A percentile compares a stretch with the other conserved stretches of the same genome.
Conservation (phyloP, 2,888 invertebrate species). For the Lepetodrilus schrolli region DNA sequence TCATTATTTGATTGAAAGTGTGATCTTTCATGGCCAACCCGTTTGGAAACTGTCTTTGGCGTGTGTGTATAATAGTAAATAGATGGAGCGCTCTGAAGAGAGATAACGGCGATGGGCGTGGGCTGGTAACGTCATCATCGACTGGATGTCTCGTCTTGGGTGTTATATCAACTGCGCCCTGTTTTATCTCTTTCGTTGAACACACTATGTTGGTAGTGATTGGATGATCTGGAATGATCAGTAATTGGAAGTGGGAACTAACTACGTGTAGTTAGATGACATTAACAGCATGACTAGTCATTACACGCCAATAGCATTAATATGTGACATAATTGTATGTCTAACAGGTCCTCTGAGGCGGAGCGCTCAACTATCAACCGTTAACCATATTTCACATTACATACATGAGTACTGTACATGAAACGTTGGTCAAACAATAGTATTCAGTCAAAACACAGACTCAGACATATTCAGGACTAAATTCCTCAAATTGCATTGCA, state of each 20-base stretch:
- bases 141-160: background rate
- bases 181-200: background rate
- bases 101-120: background rate
- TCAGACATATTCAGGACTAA: too few relatives aligned
- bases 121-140: background rate
- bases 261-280: background rate
- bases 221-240: constrained; percentile 11
- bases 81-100: background rate
- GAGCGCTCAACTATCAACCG: too few relatives aligned
- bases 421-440: too few relatives aligned
- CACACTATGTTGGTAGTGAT: background rate
- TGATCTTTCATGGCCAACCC: constrained; percentile 16
- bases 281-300: background rate
- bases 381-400: too few relatives aligned
- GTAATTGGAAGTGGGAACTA: background rate
- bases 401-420: too few relatives aligned
- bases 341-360: too few relatives aligned
- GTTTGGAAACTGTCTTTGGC: background rate
- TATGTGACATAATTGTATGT: too few relatives aligned
- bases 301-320: too few relatives aligned
- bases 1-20: constrained; percentile 14
- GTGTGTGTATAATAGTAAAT: background rate
- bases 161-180: background rate
- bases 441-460: too few relatives aligned
- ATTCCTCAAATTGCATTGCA: too few relatives aligned